These are phyloP conservation scores for Rhagologus leucostigma DNA, from an alignment of 2,113 vertebrate species.

Conservation along the genomic window DNA sequence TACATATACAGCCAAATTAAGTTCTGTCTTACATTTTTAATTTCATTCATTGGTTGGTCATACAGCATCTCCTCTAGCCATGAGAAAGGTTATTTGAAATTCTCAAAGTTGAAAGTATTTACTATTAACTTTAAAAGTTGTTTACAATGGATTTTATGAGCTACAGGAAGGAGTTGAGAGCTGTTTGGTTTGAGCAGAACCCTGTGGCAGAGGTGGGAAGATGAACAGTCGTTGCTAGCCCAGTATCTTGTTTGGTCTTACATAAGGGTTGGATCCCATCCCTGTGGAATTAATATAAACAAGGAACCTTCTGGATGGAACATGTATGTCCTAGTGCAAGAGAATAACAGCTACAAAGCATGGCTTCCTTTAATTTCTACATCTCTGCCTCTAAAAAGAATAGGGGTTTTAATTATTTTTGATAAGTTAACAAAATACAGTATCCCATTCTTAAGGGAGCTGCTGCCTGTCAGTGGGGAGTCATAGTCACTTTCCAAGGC, in stretches of 20 bases:
- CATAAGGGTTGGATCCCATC: neutral
- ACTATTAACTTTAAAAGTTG: neutral
- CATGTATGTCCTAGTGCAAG: neutral
- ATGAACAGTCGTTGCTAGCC: neutral
- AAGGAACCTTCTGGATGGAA: neutral
- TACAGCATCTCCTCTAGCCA: neutral
- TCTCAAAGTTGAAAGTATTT: neutral
- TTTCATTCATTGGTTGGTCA: neutral
- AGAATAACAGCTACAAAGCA: neutral
- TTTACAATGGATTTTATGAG: neutral
- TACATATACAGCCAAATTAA: neutral
- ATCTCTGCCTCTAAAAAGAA: neutral
- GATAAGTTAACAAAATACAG: neutral
- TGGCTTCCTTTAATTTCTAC: neutral
- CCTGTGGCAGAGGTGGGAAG: neutral
- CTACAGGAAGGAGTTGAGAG: neutral
- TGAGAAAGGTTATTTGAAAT: neutral
- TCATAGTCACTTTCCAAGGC: neutral
- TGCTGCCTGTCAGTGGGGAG: neutral
- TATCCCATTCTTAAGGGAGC: neutral
- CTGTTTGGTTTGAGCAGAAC: neutral
- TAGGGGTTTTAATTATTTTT: neutral
- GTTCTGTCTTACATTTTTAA: neutral
- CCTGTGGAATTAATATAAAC: neutral
- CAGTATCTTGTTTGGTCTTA: neutral